Conservation (phyloP, 2,113 vertebrate genomes). For the Aphelocoma coerulescens region DNA sequence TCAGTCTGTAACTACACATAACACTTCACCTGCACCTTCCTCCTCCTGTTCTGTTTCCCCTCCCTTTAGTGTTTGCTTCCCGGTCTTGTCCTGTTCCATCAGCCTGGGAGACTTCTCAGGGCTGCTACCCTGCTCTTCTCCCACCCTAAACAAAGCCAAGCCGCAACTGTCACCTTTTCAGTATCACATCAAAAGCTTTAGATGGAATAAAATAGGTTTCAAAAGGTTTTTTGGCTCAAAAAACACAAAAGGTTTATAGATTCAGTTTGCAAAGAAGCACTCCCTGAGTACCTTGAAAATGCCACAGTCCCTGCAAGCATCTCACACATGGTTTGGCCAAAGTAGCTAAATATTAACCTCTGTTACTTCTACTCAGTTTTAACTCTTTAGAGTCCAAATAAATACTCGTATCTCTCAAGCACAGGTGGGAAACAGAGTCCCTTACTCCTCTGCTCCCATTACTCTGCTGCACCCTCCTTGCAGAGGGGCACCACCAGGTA, state of each 20-base stretch:
- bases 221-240: not conserved
- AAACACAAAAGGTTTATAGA: not conserved
- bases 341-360: not conserved
- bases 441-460: not conserved
- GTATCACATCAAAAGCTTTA: not conserved
- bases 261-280: not conserved
- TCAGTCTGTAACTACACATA: not conserved
- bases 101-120: not conserved
- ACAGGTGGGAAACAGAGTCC: not conserved
- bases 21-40: not conserved
- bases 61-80: not conserved
- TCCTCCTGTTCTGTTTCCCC: not conserved
- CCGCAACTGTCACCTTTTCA: not conserved
- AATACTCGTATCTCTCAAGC: accelerated
- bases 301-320: not conserved
- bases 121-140: not conserved
- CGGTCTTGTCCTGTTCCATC: not conserved
- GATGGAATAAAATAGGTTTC: not conserved
- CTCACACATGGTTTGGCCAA: not conserved
- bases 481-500: not conserved
- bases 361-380: not conserved
- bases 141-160: not conserved
- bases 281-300: not conserved
- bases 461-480: not conserved
- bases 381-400: not conserved